Evolutionary conservation across 2,113 vertebrate genomes (phyloP), one percentile per base, ranked within the genome.

Genomic region (Xyliphius kryptos): DNA sequence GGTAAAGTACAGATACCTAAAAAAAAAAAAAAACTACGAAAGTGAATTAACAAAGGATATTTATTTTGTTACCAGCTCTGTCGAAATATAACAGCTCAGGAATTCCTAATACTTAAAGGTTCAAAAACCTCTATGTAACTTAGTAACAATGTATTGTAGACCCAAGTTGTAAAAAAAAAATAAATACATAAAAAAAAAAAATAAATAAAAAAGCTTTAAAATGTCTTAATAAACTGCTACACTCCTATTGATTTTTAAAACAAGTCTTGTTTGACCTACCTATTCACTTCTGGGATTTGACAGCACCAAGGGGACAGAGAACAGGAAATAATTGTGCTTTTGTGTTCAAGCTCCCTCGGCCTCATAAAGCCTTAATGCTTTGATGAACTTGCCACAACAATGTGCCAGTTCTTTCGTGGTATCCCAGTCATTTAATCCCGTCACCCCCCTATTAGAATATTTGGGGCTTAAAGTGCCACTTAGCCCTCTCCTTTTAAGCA

Each of bases 311-410:
- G 19, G 41, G 61, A 48, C 7, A 53, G 16, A 69, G 53, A 71
- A 69, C 61, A 77, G 68, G 69, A 74, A 69, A 67, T 66, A 61
- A 64, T 22, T 71, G 51, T 71, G 67, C 44, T 48, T 20, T 50
- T 51, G 40, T 43, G 46, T 56, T 54, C 67, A 49, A 67, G 67
- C 65, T 67, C 68, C 56, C 36, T 22, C 56, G 69, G 55, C 54
- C 57, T 74, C 49, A 71, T 72, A 72, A 65, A 69, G 63, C 59
- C 57, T 73, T 71, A 66, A 73, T 19, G 61, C 77, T 81, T 78
- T 78, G 76, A 85, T 80, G 78, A 79, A 72, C 70, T 73, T 57
- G 56, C 68, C 37, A 11, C 69, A 82, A 86, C 79, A 85, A 86
- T 73, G 68, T 72, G 9, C 50, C 11, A 12, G 78, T 80, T 86